Base-by-base conservation (phyloP, 2,888 invertebrate species). In the Toxonevra muliebris region DNA sequence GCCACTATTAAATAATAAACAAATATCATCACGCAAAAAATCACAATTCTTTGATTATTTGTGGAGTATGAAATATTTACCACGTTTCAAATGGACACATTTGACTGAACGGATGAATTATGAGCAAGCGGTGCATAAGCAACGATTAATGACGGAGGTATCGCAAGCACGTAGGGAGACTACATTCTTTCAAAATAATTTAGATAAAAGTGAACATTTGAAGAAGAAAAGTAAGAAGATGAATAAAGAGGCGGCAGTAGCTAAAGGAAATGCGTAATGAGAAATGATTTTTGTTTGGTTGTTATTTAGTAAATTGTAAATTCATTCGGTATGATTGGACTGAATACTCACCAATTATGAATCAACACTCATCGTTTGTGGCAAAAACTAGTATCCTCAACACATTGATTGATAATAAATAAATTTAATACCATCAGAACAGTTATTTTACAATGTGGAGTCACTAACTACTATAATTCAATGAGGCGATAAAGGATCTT, bases 11-110 rank as follows among this genome's bases (percentile, higher is more conserved):
- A 98, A 98, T 81, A 96, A 94, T 79, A 92, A 90, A 64, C 92
- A 92, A 85, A 93, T 97, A 61, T 93, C 94, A 7, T 91, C 92
- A 0, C 91, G 94, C 71, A 95, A 95, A 79, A 92, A 90, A 75
- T 94, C 94, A 17, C 91, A 92, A 76, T 95, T 95, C 82, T 95
- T 91, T 82, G 97, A 97, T 68, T 90, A 91, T 82, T 88, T 97
- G 52, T 99, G 99, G 99, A 96, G 94, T 80, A 93, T 98, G 73
- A 98, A 98, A 84, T 99, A 98, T 84, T 88, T 98, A 73, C 92
- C 95, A 3, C 90, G 94, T 74, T 98, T 98, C 82, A 97, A 97
- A 86, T 99, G 98, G 98, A 88, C 92, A 41, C 97, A 99, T 85
- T 87, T 99, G 53, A 94, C 94, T 82, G 98, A 98, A 86, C 89